Base-by-base conservation (phyloP, 2,888 invertebrate species). In the Parapristionchus giblindavisi region DNA sequence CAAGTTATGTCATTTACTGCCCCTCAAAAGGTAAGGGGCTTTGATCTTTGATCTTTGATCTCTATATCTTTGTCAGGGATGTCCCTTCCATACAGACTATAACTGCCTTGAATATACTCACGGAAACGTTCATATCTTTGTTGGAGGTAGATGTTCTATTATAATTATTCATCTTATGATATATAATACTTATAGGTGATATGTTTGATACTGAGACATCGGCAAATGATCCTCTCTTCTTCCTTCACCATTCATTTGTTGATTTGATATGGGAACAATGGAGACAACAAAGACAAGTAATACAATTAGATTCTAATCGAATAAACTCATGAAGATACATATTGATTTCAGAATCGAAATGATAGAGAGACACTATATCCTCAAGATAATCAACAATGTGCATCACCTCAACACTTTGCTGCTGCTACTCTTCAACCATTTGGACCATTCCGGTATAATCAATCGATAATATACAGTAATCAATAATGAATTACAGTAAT, bases 201-300 rank as follows among this genome's bases (percentile, higher is more conserved):
- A 82, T 82, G 82, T 82, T 80, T 68, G 82, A 82, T 54, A 80
- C 79, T 21, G 75, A 81, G 3, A 85, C 84, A 3, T 81, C 85
- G 6, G 85, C 84, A 27, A 88, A 87, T 68, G 89, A 89, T 78
- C 89, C 89, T 0, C 77, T 85, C 8, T 89, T 89, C 80, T 89
- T 83, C 79, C 77, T 89, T 24, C 88, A 88, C 70, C 89, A 89
- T 75, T 77, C 84, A 0, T 89, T 88, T 76, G 83, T 88, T 38
- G 89, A 89, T 77, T 80, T 85, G 24, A 77, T 88, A 5, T 88
- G 88, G 87, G 88, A 88, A 74, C 72, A 84, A 66, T 85, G 81
- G 81, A 76, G 85, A 58, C 79, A 78, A 48, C 32, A 32, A 17
- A 48, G 63, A 66, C 78, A 78, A 60, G 56, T 68, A 17, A 6